These are phyloP conservation scores for Leucopsar rothschildi DNA, from an alignment of 2,113 vertebrate species.

Conservation along the genomic window DNA sequence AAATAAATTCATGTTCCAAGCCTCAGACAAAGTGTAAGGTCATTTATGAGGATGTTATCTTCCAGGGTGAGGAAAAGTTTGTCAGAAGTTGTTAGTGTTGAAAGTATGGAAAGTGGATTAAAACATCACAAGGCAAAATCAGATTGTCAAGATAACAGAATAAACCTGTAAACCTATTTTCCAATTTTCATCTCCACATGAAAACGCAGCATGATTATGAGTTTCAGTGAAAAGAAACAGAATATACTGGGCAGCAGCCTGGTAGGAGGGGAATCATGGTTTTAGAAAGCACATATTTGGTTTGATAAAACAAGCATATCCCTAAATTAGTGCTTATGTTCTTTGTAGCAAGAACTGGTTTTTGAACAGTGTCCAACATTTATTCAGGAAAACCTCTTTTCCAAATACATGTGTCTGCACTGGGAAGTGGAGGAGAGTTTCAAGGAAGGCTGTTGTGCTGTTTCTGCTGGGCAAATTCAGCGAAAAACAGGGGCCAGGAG, in stretches of 20 bases:
- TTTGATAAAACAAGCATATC: background rate
- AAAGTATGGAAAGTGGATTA: slow-evolving; percentile 61
- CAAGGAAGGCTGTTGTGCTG: background rate
- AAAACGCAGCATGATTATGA: slow-evolving; percentile 50
- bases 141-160: slow-evolving; percentile 50
- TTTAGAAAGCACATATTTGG: background rate
- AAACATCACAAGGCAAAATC: slow-evolving; percentile 44
- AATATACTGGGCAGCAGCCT: background rate
- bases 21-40: slow-evolving; percentile 43
- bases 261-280: background rate
- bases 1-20: slow-evolving; percentile 67
- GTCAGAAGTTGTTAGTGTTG: slow-evolving; percentile 59
- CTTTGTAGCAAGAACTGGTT: background rate
- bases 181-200: slow-evolving; percentile 70
- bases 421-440: background rate
- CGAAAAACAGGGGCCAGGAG: accelerated
- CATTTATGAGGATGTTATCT: slow-evolving; percentile 52
- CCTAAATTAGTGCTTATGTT: background rate
- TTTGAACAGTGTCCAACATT: background rate
- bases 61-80: slow-evolving; percentile 30
- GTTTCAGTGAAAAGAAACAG: slow-evolving; percentile 26
- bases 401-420: accelerated
- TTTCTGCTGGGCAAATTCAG: background rate
- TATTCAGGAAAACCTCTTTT: background rate
- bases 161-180: slow-evolving; percentile 66